These are phyloP conservation scores for Seira ritae DNA, from an alignment of 2,888 invertebrate species.

Conservation along the genomic window DNA sequence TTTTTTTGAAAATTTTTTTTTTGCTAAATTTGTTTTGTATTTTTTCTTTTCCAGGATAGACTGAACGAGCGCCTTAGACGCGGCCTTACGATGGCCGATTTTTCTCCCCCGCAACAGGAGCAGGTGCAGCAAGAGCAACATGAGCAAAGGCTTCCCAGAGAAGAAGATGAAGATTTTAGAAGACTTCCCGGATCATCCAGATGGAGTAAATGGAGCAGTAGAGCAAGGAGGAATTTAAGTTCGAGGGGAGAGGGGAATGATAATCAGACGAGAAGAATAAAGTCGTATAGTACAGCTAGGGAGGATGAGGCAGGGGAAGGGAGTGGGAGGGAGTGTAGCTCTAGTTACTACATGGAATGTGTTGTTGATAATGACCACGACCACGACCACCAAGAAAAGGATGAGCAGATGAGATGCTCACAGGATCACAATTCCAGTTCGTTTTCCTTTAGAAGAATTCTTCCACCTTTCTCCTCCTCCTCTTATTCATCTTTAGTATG, in stretches of 20 bases:
- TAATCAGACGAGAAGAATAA: not conserved
- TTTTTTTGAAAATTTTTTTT: conserved; percentile 9
- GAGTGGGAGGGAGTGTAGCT: not conserved
- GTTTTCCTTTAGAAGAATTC: conserved; percentile 26
- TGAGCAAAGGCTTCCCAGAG: too few relatives aligned
- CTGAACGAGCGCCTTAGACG: conserved; percentile 69
- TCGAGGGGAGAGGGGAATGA: too few relatives aligned
- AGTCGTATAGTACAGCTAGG: not conserved
- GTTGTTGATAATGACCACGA: conserved; percentile 19
- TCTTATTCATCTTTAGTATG: conserved; percentile 70
- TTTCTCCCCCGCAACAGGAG: conserved; percentile 58
- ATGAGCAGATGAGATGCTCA: too few relatives aligned
- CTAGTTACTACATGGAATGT: conserved; percentile 12
- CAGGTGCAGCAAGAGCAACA: conserved; percentile 27
- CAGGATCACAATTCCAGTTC: conserved; percentile 26
- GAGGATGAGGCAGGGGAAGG: not conserved
- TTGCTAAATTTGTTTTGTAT: conserved; percentile 14
- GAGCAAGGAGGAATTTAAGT: too few relatives aligned
- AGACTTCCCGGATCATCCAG: too few relatives aligned
- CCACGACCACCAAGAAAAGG: too few relatives aligned
- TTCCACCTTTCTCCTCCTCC: conserved; percentile 51
- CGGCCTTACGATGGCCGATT: conserved; percentile 74
- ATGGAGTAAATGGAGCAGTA: not conserved
- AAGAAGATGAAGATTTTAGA: too few relatives aligned
- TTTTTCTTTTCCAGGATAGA: conserved; percentile 70